Base-by-base conservation (phyloP, 2,888 invertebrate species). In the Macropis europaea region DNA sequence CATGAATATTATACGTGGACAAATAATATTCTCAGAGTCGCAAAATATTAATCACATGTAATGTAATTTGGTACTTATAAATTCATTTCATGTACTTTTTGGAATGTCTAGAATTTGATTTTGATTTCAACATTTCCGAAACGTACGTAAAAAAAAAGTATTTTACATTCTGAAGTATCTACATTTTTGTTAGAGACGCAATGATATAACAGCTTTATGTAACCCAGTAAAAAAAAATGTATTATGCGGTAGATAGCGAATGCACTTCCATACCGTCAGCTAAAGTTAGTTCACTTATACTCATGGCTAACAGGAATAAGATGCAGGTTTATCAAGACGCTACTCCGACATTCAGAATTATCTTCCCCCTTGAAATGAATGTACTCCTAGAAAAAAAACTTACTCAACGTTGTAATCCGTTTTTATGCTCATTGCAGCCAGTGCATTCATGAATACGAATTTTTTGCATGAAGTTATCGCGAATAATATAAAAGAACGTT, bases 381-480 rank as follows among this genome's bases (percentile, higher is more conserved):
- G 48, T 63, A 48, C 42, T 63, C 36, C 30, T 30, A 32, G 66
- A 38, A 71, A 72, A 52, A 34, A 43, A 42, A 28, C 48, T 4
- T 30, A 56, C 52, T 28, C 53, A 45, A 61, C 53, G 36, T 42
- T 64, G 43, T 73, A 79, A 79, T 80, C 64, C 66, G 54, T 66
- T 68, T 69, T 50, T 36, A 53, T 40, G 67, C 61, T 61, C 45
- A 53, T 63, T 50, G 40, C 48, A 57, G 60, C 43, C 60, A 30
- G 40, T 24, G 26, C 61, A 61, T 56, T 52, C 67, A 56, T 71
- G 73, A 80, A 80, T 80, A 79, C 59, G 40, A 73, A 79, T 73
- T 47, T 52, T 40, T 43, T 47, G 36, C 32, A 26, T 50, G 50
- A 73, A 70, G 77, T 52, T 59, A 73, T 53, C 32, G 48, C 7